Percentiles rank a stretch among this genome's conserved stretches.
Conservation (phyloP, 2,113 vertebrate genomes). For the Aegypius monachus region DNA sequence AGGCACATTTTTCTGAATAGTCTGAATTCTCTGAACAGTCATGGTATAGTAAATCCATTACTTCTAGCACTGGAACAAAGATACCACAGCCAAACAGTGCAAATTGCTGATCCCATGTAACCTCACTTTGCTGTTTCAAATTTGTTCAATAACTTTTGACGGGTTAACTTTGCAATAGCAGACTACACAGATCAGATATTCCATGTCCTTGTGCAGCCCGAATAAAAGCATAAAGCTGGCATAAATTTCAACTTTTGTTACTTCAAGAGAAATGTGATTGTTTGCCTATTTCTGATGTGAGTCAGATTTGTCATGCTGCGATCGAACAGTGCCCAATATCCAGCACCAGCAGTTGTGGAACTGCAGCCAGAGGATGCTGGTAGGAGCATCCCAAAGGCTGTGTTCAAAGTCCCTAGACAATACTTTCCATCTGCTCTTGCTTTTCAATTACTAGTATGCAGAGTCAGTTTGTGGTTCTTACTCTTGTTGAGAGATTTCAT, state of each 20-base stretch:
- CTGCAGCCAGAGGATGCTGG: not conserved
- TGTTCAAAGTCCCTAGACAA: not conserved
- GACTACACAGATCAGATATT: not conserved
- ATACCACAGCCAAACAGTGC: not conserved
- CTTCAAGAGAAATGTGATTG: not conserved
- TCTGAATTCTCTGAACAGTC: not conserved
- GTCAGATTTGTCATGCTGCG: not conserved
- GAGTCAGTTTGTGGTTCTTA: not conserved
- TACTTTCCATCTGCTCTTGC: not conserved
- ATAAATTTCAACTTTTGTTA: not conserved
- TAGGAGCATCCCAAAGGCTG: not conserved
- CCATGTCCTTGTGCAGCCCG: not conserved
- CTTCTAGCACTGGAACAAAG: constrained; percentile 4
- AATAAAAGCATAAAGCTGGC: not conserved
- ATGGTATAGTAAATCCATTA: constrained; percentile 14
- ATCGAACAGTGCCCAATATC: fast-evolving
- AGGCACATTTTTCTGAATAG: not conserved
- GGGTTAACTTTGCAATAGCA: not conserved
- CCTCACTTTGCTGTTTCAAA: constrained; percentile 13
- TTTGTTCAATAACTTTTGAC: not conserved
- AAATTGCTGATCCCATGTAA: not conserved
- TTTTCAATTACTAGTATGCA: not conserved
- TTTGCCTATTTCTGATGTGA: not conserved
- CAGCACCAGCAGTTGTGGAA: not conserved
- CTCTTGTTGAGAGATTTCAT: not conserved